Base-by-base conservation (phyloP, 1,140 invertebrate genomes). In the Coptotermes formosanus region DNA sequence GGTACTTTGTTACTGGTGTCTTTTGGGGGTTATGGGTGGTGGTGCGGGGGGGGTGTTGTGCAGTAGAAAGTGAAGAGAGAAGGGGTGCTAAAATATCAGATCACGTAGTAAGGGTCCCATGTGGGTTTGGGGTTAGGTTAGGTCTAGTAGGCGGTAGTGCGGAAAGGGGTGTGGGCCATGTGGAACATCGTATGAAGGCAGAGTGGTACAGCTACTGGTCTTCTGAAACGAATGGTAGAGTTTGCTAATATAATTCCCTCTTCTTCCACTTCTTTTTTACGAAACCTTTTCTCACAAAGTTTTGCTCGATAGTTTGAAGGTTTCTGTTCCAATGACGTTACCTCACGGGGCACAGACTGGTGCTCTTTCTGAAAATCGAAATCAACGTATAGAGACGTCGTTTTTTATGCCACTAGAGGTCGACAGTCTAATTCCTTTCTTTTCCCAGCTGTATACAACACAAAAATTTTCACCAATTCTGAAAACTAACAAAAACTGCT, bases 181-280 rank as follows among this genome's bases (percentile, higher is more conserved):
- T 21, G 59, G 9, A 48, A 48, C 45, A 48, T 23, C 21, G 59
- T 19, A 64, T 8, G 45, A 48, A 23, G 64, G 64, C 2, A 38
- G 2, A n/a, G 12, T 69, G 14, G 3, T 69, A 69, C 64, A 69
- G 6, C 19, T 9, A 69, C 64, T 69, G 25, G 25, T 75, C 64
- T 75, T 75, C 64, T 75, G 25, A 75, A 75, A 75, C 64, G 64
- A 75, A 75, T 25, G 64, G 64, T 30, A 75, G 64, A 75, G 64
- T 7, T 75, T 75, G 64, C 64, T 75, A 75, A 75, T 75, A 75
- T 75, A 25, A 75, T 75, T 75, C 64, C n/a, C n/a, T 75, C 3
- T 75, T 75, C 64, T 75, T 75, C 64, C 16, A 14, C 30, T 25
- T 75, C 0, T 75, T 30, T 75, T 75, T 4, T 30, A 30, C 6